phyloP scores from a whole-genome alignment of 2,797 vertebrate genomes.

The Hydrolagus colliei region DNA sequence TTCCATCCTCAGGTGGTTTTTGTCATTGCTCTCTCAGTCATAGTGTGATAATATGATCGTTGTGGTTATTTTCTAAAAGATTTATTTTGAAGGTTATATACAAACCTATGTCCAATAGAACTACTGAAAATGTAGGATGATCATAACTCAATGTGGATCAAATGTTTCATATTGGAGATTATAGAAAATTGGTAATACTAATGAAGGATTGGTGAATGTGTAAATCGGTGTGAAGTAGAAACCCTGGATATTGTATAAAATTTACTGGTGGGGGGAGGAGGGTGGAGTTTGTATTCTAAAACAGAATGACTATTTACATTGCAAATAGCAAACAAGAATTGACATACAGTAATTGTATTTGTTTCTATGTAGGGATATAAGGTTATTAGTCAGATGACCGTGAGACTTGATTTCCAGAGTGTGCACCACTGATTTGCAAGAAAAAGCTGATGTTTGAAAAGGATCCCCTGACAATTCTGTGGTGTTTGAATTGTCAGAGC shows the following conservation, averaged over 20 bases:
- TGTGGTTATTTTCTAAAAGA: background rate
- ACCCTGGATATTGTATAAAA: background rate
- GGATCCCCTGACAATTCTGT: conserved; percentile 59
- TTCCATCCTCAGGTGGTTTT: too few species aligned
- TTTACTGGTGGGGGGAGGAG: background rate
- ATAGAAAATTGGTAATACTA: background rate
- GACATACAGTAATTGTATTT: background rate
- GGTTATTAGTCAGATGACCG: conserved; percentile 32
- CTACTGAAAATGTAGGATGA: background rate
- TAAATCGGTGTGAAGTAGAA: background rate
- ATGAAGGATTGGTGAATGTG: background rate
- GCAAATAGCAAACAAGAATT: background rate
- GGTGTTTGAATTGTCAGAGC: conserved; percentile 60
- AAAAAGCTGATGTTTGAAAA: conserved; percentile 57
- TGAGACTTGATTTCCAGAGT: conserved; percentile 51
- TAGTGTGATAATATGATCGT: background rate
- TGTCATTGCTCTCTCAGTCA: too few species aligned
- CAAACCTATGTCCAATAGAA: background rate
- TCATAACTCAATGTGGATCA: background rate
- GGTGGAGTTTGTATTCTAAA: background rate
- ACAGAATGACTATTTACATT: conserved; percentile 30
- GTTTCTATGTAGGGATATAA: too few species aligned
- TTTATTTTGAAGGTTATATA: background rate
- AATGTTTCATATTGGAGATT: background rate
- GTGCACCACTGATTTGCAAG: conserved; percentile 54